Evolutionary conservation across 1,140 invertebrate genomes (phyloP).

Genomic region (Macrobrachium rosenbergii): DNA sequence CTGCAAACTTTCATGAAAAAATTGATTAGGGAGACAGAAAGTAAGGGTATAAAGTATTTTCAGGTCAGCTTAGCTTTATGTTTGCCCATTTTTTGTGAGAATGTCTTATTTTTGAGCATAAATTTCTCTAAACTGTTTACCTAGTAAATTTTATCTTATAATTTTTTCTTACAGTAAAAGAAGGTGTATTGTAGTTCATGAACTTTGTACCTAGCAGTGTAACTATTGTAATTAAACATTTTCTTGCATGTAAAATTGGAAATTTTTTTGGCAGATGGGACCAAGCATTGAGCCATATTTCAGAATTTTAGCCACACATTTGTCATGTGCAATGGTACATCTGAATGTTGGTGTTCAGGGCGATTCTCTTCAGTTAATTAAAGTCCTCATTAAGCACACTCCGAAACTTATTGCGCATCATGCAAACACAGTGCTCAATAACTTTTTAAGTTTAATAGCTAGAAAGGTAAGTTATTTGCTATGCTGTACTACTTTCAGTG

Average conservation of each 20-base stretch:
- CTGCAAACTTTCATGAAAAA: too few species aligned
- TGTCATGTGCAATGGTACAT: constrained; percentile 89
- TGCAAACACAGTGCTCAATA: constrained; percentile 39
- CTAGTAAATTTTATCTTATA: too few species aligned
- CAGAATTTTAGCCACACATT: constrained; percentile 81
- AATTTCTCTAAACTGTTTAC: too few species aligned
- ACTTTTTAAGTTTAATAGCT: constrained; percentile 51
- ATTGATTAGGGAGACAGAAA: too few species aligned
- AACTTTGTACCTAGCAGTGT: too few species aligned
- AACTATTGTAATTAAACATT: not conserved
- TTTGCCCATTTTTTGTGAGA: too few species aligned
- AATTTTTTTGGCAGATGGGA: constrained; percentile 67
- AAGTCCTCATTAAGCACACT: constrained; percentile 30
- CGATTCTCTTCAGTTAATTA: constrained; percentile 77
- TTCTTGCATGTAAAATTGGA: not conserved
- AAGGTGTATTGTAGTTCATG: too few species aligned
- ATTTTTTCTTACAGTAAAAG: too few species aligned
- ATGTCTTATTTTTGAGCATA: too few species aligned
- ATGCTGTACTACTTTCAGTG: too few species aligned
- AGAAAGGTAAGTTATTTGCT: constrained; percentile 35
- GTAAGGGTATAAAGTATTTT: too few species aligned
- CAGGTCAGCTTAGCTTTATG: too few species aligned
- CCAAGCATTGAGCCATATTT: constrained; percentile 78
- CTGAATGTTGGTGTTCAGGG: constrained; percentile 83
- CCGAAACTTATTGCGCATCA: constrained; percentile 41